phyloP scores from a whole-genome alignment of 1,140 invertebrate genomes.

The Drosophila trapezifrons region DNA sequence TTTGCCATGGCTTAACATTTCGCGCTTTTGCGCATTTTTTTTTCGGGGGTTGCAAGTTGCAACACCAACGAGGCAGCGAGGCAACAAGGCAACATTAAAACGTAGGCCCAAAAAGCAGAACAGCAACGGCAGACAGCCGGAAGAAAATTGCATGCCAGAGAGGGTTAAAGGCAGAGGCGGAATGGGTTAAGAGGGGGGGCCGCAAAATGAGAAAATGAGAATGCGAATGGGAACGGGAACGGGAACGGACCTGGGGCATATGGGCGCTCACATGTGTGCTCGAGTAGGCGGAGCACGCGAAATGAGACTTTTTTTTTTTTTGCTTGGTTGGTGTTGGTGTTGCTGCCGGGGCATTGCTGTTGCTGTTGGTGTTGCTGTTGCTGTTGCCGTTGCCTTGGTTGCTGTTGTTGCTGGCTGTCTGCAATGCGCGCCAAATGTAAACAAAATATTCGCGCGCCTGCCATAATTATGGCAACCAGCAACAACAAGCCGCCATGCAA shows the following conservation, averaged over 20 bases:
- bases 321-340: conserved; percentile 23
- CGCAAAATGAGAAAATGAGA: conserved; percentile 19
- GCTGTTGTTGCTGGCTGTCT: conserved; percentile 68
- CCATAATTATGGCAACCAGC: conserved; percentile 79
- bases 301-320: conserved; percentile 65
- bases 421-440: conserved; percentile 81
- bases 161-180: conserved; percentile 12
- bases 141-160: conserved; percentile 68
- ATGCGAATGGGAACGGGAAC: conserved; percentile 8
- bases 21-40: conserved; percentile 50
- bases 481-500: conserved; percentile 61
- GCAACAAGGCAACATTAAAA: conserved; percentile 49
- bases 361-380: conserved; percentile 30
- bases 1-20: conserved; percentile 65
- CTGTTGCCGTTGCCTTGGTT: conserved; percentile 42
- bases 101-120: conserved; percentile 53
- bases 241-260: conserved; percentile 39
- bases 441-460: conserved; percentile 83
- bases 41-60: conserved; percentile 47
- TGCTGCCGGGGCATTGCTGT: conserved; percentile 22
- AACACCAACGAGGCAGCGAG: conserved; percentile 18
- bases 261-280: conserved; percentile 41
- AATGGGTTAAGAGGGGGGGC: conserved; percentile 8
- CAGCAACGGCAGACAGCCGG: conserved; percentile 50
- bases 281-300: conserved; percentile 81